Evolutionary conservation across 2,113 vertebrate species (phyloP), one percentile per base, ranked within the genome.

Genomic region (Podarcis raffonei): DNA sequence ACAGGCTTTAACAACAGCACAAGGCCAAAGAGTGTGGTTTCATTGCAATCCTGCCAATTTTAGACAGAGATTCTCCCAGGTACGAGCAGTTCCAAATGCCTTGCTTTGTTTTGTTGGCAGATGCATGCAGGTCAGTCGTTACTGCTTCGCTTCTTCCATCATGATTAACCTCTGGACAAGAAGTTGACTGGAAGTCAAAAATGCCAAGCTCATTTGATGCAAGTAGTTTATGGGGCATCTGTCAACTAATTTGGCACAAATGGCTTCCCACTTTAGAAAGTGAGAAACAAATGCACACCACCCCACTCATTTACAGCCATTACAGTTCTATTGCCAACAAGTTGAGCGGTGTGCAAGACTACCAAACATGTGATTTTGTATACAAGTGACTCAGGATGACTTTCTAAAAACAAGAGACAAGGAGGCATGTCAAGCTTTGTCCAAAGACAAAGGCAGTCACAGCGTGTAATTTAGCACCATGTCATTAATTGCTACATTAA

Each of bases 231-330:
- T 48, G 57, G 66, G 74, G 84, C 74, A 76, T 76, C 74, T 75
- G 72, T 62, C 80, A 77, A 88, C 72, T 83, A 42, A 77, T 76
- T 53, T 83, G 87, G 57, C 39, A 48, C 20, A 65, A 83, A 77
- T 48, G 27, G 72, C 22, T 62, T 88, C 59, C 48, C 59, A 22
- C 69, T 88, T 88, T 75, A 35, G 80, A 75, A 20, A 25, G 84
- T 3, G 27, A 78, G 23, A 76, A 13, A 62, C 57, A 74, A 78
- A 35, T 74, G 22, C 23, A 68, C 16, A 42, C 72, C 66, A 53
- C 59, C 15, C n/a, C n/a, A 32, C 53, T 71, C 39, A 87, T 76
- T 76, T 83, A 65, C 80, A 83, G 42, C 13, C 23, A 32, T 53
- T n/a, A n/a, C 35, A 68, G 59, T 39, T 88, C 62, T 27, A 35